A percentile compares a stretch with the other conserved stretches of the same genome.
Evolutionary conservation across 2,797 vertebrate species (phyloP).

Genomic region (Amazona ochrocephala): DNA sequence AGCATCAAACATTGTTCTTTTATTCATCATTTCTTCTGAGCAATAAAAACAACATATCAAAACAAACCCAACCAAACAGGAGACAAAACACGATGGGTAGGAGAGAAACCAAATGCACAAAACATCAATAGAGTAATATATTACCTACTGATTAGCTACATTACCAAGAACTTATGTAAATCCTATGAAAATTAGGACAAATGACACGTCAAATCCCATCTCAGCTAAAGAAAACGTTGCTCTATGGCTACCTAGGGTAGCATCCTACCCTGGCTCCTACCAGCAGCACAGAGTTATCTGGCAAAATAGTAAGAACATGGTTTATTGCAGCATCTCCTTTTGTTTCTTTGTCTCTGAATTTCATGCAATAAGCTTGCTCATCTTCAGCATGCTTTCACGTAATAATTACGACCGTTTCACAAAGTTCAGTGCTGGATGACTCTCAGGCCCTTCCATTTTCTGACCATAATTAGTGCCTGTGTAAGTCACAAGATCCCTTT

Average conservation of each 20-base stretch:
- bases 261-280: background rate
- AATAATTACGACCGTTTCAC: background rate
- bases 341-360: background rate
- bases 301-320: background rate
- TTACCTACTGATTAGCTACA: background rate
- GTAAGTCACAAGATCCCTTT: background rate
- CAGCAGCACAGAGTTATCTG: background rate
- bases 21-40: background rate
- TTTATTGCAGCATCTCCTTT: background rate
- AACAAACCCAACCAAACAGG: background rate
- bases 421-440: constrained; percentile 1
- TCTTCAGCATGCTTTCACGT: background rate
- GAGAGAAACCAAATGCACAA: background rate
- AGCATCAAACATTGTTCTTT: background rate
- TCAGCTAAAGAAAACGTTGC: background rate
- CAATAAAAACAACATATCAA: background rate
- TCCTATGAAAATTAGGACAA: background rate
- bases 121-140: background rate
- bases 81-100: background rate
- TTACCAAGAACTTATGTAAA: background rate
- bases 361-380: background rate
- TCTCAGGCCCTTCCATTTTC: background rate
- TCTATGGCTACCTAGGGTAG: background rate
- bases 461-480: constrained; percentile 10
- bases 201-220: background rate